Conservation (phyloP, 1,140 invertebrate genomes). For the Berghia stephanieae region DNA sequence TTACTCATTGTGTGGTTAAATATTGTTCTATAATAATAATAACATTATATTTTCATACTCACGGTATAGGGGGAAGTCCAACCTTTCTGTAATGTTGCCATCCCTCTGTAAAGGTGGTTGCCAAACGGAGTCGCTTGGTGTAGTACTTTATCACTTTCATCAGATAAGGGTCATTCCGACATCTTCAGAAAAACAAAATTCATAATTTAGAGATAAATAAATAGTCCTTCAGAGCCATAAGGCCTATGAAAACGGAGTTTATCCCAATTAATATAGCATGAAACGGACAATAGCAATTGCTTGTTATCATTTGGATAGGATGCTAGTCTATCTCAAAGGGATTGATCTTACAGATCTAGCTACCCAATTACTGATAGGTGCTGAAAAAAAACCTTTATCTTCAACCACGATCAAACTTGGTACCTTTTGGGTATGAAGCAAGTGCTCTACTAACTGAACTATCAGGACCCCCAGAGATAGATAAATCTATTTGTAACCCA, state of each 20-base stretch:
- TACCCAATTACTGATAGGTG: background rate
- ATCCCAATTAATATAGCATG: too few relatives aligned
- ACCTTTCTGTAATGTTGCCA: slow-evolving; percentile 65
- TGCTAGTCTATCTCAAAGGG: too few relatives aligned
- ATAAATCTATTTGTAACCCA: too few relatives aligned
- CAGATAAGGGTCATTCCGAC: slow-evolving; percentile 61
- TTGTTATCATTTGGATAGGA: too few relatives aligned
- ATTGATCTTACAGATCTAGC: background rate
- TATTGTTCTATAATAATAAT: too few relatives aligned
- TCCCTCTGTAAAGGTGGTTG: slow-evolving; percentile 56
- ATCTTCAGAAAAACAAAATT: slow-evolving; percentile 47
- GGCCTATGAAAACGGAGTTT: too few relatives aligned
- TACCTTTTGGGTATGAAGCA: background rate
- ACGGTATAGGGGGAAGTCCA: slow-evolving; percentile 64
- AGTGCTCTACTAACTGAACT: too few relatives aligned
- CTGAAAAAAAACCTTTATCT: background rate
- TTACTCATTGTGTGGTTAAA: too few relatives aligned
- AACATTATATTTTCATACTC: too few relatives aligned
- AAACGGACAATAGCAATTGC: too few relatives aligned
- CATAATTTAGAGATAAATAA: background rate
- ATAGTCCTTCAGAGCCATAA: background rate
- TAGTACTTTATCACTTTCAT: slow-evolving; percentile 62
- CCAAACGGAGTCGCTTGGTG: slow-evolving; percentile 53
- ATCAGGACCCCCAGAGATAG: too few relatives aligned
- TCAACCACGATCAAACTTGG: background rate